Evolutionary conservation across 2,888 invertebrate species (phyloP).

Genomic region (Melangyna quadrimaculata): DNA sequence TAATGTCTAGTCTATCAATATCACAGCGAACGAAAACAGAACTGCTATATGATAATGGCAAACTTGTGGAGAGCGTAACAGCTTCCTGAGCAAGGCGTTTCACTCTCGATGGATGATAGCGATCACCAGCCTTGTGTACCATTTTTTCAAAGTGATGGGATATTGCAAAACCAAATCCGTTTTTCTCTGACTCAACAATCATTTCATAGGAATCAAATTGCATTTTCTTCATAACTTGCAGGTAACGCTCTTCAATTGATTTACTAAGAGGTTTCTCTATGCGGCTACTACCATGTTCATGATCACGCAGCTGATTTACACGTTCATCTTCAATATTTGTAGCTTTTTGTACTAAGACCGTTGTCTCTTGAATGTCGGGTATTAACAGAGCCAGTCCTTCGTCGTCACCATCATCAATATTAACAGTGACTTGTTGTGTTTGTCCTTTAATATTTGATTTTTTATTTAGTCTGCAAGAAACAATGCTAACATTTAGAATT

Average conservation of each 20-base stretch:
- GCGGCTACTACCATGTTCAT: constrained; percentile 70
- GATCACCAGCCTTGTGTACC: constrained; percentile 92
- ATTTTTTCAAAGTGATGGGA: constrained; percentile 95
- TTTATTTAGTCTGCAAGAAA: constrained; percentile 84
- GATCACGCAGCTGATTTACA: constrained; percentile 74
- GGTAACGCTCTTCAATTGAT: constrained; percentile 89
- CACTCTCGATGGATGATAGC: constrained; percentile 92
- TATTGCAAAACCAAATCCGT: constrained; percentile 90
- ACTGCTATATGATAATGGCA: constrained; percentile 95
- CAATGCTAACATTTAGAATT: neutral
- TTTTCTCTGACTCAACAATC: constrained; percentile 90
- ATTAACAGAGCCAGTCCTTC: constrained; percentile 94
- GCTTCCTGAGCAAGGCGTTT: constrained; percentile 97
- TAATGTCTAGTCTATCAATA: constrained; percentile 95
- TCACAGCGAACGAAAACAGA: constrained; percentile 97
- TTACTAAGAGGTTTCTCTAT: constrained; percentile 81
- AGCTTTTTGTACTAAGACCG: constrained; percentile 79
- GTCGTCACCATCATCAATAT: constrained; percentile 89
- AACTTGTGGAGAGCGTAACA: constrained; percentile 94
- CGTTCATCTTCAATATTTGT: constrained; percentile 77
- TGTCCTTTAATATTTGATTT: constrained; percentile 82
- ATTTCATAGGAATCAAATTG: constrained; percentile 97
- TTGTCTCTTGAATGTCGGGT: constrained; percentile 90
- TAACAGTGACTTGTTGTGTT: constrained; percentile 80
- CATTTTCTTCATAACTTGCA: constrained; percentile 92